Percentiles rank a stretch among this genome's conserved stretches.
Conservation (phyloP, 2,888 invertebrate species). For the Sminthurinus aureus region DNA sequence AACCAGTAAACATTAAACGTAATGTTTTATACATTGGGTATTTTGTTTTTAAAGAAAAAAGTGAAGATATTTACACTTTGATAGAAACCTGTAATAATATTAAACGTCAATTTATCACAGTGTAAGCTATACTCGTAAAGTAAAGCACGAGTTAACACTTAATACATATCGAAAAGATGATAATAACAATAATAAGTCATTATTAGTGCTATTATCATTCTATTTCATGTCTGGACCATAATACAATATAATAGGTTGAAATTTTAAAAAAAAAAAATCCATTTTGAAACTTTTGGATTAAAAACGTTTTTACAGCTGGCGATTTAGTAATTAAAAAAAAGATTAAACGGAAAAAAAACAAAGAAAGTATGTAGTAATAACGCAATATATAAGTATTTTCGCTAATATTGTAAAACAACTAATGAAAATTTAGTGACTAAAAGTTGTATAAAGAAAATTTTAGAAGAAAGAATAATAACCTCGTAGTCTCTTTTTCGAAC, state of each 20-base stretch:
- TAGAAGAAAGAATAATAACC: neutral
- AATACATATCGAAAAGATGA: neutral
- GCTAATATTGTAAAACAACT: neutral
- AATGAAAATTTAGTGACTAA: neutral
- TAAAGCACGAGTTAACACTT: constrained; percentile 21
- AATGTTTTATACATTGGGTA: constrained; percentile 8
- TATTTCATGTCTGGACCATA: neutral
- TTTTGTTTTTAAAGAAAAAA: neutral
- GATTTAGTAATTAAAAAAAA: neutral
- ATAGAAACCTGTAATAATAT: neutral
- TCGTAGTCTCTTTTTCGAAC: constrained; percentile 83
- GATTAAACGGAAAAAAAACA: neutral
- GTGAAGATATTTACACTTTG: neutral
- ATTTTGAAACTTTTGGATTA: neutral
- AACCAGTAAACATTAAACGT: neutral
- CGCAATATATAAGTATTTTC: neutral
- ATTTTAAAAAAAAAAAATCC: neutral
- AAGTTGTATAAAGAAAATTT: neutral
- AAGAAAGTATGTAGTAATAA: neutral
- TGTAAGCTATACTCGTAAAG: constrained; percentile 27
- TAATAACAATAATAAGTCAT: neutral
- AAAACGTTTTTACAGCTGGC: neutral
- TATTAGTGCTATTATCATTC: neutral
- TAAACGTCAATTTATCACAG: constrained; percentile 12
- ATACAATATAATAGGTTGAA: neutral